These are phyloP conservation scores for Stenopsyche tienmushanensis DNA, from an alignment of 1,140 invertebrate species.

Conservation along the genomic window DNA sequence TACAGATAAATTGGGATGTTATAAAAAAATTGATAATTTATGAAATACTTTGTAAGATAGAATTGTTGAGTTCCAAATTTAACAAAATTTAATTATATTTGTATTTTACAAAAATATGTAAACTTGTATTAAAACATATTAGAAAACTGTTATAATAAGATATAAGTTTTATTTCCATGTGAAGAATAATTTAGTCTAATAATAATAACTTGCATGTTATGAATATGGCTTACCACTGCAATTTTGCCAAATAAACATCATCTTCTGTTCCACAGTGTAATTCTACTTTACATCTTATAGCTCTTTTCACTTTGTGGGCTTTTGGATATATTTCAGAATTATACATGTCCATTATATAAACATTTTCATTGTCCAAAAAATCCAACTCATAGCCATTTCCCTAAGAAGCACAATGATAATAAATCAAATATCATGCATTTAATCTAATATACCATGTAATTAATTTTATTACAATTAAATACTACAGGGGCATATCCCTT, in stretches of 20 bases:
- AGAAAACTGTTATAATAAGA: too few species aligned
- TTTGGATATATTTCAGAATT: slow-evolving; percentile 80
- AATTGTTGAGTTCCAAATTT: too few species aligned
- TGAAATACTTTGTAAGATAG: too few species aligned
- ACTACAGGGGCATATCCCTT: too few species aligned
- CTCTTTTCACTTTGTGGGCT: slow-evolving; percentile 72
- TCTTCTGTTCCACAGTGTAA: slow-evolving; percentile 67
- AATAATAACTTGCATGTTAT: too few species aligned
- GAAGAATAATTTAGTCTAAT: too few species aligned
- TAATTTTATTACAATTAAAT: neutral
- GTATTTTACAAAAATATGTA: too few species aligned
- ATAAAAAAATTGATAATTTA: too few species aligned
- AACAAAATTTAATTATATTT: too few species aligned
- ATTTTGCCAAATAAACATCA: slow-evolving; percentile 67
- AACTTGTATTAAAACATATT: too few species aligned
- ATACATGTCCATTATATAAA: slow-evolving; percentile 88
- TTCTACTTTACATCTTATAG: slow-evolving; percentile 74
- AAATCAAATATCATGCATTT: neutral
- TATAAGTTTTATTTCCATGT: too few species aligned
- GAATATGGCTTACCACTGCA: slow-evolving; percentile 63
- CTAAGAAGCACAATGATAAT: slow-evolving; percentile 54
- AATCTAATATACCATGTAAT: neutral
- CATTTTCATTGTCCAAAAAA: slow-evolving; percentile 68
- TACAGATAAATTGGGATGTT: too few species aligned
- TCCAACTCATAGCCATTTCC: slow-evolving; percentile 86